Evolutionary conservation across 2,888 invertebrate species (phyloP), one percentile per base, ranked within the genome.

Genomic region (Heliconius ismenius): DNA sequence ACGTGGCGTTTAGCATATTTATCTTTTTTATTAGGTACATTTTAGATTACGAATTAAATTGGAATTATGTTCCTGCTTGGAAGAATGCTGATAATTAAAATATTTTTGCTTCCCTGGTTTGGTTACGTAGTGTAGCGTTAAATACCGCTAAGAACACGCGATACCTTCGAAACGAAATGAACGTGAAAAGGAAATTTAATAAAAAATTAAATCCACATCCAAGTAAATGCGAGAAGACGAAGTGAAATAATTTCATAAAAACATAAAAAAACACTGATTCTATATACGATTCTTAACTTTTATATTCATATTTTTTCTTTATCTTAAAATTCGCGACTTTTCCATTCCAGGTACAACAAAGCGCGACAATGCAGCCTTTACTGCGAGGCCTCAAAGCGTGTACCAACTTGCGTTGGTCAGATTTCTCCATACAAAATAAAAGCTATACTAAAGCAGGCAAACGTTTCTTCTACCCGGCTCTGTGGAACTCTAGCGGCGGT

Each of bases 381-480:
- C 90, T 97, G 43, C 95, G 97, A 58, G 96, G 96, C 0, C 90
- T 97, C 75, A 97, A 97, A 88, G 95, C 96, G 58, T 95, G 96
- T 83, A 95, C 96, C 65, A 97, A 96, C 87, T 94, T 97, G 13
- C 95, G 96, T 79, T 96, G 97, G 95, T 95, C 95, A 81, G 97
- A 97, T 89, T 97, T 97, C 86, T 91, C 95, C 10, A 90, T 96
- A 77, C 90, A 95, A 75, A 92, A 91, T 0, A 91, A 94, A 62
- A 90, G 88, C 79, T 92, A 92, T 54, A 94, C 96, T 65, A 94
- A 95, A 67, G 95, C 96, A 2, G 97, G 97, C 76, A 95, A 95
- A 83, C 93, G 97, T 73, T 95, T 96, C 81, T 97, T 97, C 93
- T 96, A 96, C 88, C 95, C 97, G 28, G 97, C 97, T 0, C 89